phyloP scores from a whole-genome alignment of 2,888 invertebrate species.

The Clunio marinus region DNA sequence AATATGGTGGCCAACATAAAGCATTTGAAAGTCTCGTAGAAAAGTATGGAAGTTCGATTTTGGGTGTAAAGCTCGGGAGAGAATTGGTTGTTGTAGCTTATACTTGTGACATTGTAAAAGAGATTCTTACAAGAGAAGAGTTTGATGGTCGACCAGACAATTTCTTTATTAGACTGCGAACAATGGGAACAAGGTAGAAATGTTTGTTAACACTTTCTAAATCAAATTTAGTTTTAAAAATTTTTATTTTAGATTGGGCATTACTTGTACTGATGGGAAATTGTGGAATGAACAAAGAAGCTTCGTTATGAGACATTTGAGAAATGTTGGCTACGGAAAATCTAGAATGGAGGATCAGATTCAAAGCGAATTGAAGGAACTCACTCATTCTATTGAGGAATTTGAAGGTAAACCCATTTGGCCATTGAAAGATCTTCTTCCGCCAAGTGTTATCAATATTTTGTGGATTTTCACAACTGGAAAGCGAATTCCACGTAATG shows the following conservation, averaged over 20 bases:
- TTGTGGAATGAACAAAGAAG: slow-evolving; percentile 57
- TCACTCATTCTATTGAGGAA: slow-evolving; percentile 46
- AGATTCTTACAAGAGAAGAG: slow-evolving; percentile 57
- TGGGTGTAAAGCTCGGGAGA: slow-evolving; percentile 57
- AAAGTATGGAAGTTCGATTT: slow-evolving; percentile 53
- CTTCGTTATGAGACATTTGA: slow-evolving; percentile 56
- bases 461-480: slow-evolving; percentile 61
- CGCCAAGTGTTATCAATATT: slow-evolving; percentile 61
- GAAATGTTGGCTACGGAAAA: slow-evolving; percentile 57
- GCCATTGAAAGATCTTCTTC: slow-evolving; percentile 50
- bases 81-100: slow-evolving; percentile 56
- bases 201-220: no score
- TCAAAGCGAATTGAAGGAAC: slow-evolving; percentile 54
- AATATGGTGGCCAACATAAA: slow-evolving; percentile 54
- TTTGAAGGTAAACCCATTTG: slow-evolving; percentile 44
- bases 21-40: slow-evolving; percentile 53
- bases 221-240: not conserved
- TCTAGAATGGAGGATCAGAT: slow-evolving; percentile 55
- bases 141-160: slow-evolving; percentile 64
- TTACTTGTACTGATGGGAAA: slow-evolving; percentile 58
- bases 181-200: slow-evolving; percentile 59
- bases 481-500: slow-evolving; percentile 51
- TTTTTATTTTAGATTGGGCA: slow-evolving; percentile 51
- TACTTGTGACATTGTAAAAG: slow-evolving; percentile 54
- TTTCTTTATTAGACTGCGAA: slow-evolving; percentile 60